Evolutionary conservation across 2,888 invertebrate species (phyloP).

Genomic region (Gastrophysa polygoni): DNA sequence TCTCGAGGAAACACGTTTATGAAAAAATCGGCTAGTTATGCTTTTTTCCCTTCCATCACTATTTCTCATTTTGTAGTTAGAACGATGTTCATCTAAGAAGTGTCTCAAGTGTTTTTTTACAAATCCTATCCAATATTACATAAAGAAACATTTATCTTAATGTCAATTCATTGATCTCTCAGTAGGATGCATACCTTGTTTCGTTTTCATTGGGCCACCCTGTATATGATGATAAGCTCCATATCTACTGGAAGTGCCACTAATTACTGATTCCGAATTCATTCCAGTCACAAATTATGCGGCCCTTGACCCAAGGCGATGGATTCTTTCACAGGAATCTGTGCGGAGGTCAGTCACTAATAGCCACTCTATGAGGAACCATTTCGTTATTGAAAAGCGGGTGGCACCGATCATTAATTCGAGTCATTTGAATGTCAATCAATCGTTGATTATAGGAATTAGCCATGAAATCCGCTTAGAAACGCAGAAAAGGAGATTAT

Average conservation of each 20-base stretch:
- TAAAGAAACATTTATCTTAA: too few species aligned
- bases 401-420: constrained; percentile 43
- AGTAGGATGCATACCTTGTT: too few species aligned
- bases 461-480: constrained; percentile 19
- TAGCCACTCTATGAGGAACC: constrained; percentile 44
- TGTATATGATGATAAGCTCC: neutral
- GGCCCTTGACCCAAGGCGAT: neutral
- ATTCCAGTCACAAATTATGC: neutral
- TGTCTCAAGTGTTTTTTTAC: too few species aligned
- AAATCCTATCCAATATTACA: too few species aligned
- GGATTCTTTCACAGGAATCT: neutral
- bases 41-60: too few species aligned
- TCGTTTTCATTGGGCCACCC: too few species aligned
- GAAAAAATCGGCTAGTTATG: too few species aligned
- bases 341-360: constrained; percentile 31
- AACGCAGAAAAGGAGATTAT: constrained; percentile 1
- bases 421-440: constrained; percentile 45
- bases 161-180: too few species aligned
- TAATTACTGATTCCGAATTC: neutral
- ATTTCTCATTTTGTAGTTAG: too few species aligned
- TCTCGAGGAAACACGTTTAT: too few species aligned
- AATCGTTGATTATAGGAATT: constrained; percentile 43
- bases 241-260: neutral
- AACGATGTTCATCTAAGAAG: too few species aligned
- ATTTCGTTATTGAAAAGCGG: constrained; percentile 51